A percentile compares a stretch with the other conserved stretches of the same genome.
These are phyloP conservation scores for Drosophila orosa DNA, from an alignment of 1,140 invertebrate genomes.

Conservation along the genomic window DNA sequence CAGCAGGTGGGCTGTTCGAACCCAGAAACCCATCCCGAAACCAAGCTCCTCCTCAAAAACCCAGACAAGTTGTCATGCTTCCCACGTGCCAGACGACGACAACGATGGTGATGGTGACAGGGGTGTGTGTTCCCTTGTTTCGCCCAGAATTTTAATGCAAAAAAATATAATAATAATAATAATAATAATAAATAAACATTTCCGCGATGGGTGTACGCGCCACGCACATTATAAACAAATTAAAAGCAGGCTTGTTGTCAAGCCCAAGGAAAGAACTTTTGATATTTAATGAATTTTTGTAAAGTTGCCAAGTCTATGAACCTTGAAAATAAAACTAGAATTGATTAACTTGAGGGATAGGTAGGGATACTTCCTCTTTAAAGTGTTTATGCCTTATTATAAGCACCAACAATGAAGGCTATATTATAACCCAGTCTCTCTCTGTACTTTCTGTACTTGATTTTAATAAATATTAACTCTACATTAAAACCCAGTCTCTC, in stretches of 20 bases:
- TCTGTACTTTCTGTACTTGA: no score
- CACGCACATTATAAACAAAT: constrained; percentile 18
- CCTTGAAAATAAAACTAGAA: not conserved
- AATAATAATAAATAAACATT: constrained; percentile 23
- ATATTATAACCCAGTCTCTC: no score
- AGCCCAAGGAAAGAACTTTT: constrained; percentile 22
- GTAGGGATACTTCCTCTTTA: not conserved
- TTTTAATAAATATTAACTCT: no score
- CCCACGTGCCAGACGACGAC: constrained; percentile 54
- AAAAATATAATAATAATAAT: constrained; percentile 28
- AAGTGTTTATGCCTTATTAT: not conserved
- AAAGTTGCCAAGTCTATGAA: not conserved
- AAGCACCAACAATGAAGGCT: not conserved
- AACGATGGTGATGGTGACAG: constrained; percentile 3
- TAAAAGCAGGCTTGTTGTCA: constrained; percentile 13
- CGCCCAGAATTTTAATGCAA: constrained; percentile 56
- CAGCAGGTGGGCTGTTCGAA: constrained; percentile 30
- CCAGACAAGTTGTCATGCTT: constrained; percentile 57
- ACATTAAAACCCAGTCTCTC: not conserved
- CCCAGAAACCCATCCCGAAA: constrained; percentile 28
- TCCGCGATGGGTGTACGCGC: constrained; percentile 37
- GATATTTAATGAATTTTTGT: not conserved
- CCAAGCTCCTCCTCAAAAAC: constrained; percentile 4
- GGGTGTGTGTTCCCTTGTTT: constrained; percentile 5
- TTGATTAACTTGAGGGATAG: not conserved